Base-by-base conservation (phyloP, 2,888 invertebrate genomes). In the Orthosia gothica region DNA sequence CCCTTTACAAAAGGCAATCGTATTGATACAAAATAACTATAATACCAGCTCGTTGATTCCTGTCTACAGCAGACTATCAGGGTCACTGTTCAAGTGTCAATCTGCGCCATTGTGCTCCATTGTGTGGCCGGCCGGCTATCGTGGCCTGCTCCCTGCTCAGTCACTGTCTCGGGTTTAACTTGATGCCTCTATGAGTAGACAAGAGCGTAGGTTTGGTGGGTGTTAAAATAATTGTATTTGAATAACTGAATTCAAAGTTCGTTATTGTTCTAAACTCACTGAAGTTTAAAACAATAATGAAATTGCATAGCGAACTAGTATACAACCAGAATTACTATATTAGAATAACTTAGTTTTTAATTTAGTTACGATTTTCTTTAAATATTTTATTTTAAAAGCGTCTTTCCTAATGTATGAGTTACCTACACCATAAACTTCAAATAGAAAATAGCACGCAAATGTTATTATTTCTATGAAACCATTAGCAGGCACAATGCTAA, bases 51-150 rank as follows among this genome's bases (percentile, higher is more conserved):
- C 45, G 23, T 63, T 40, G 58, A 55, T 12, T 57, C 50, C 26
- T 74, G 75, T 59, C 64, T 49, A 12, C 13, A 12, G 7, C 61
- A 65, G 64, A 23, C 84, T 74, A 84, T 81, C 81, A 55, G 26
- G 15, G 65, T 59, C 70, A 81, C 62, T 58, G 76, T 65, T 76
- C 81, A 84, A 68, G 61, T 58, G 82, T 70, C 84, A 84, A 68
- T 74, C 68, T 63, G 11, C 54, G 18, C 65, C 45, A 81, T 81
- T 84, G 75, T 70, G 40, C 5, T 40, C 68, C 54, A 76, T 76
- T 76, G 76, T 76, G 47, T 54, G 61, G 49, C 59, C 45, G 26
- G 50, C 55, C 40, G 49, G 74, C 54, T 81, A 81, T 80, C 74
- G 23, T 62, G 45, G 63, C 18, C 49, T 54, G 58, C 64, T 71